A percentile compares a stretch with the other conserved stretches of the same genome.
phyloP scores from a whole-genome alignment of 1,140 invertebrate species.

The Lepidurus packardi region DNA sequence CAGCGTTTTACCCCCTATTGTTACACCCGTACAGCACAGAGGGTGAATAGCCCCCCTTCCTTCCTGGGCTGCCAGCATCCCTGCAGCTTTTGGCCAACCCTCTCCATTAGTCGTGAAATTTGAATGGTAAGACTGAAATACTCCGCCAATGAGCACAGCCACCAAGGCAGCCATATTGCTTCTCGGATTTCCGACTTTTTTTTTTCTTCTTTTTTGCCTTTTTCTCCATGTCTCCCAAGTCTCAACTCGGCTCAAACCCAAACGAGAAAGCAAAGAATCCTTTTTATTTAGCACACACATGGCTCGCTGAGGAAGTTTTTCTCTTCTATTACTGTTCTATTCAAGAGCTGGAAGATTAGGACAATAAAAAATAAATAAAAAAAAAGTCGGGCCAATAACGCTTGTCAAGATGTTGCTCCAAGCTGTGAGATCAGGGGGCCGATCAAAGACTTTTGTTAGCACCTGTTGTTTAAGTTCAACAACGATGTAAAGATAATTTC shows the following conservation, averaged over 20 bases:
- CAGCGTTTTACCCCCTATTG: conserved; percentile 1
- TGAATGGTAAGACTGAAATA: conserved; percentile 4
- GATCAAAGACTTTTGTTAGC: too few relatives aligned
- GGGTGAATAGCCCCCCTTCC: background rate
- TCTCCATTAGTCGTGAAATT: background rate
- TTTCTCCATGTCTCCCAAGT: background rate
- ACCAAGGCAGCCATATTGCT: background rate
- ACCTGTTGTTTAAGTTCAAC: too few relatives aligned
- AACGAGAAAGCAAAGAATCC: background rate
- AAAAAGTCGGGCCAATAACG: too few relatives aligned
- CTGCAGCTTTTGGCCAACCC: background rate
- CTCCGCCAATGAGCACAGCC: conserved; percentile 3
- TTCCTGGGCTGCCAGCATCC: background rate
- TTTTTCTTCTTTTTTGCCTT: too few relatives aligned
- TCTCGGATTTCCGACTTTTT: background rate
- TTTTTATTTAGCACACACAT: background rate
- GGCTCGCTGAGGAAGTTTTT: too few relatives aligned
- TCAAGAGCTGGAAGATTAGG: too few relatives aligned
- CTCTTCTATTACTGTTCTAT: too few relatives aligned
- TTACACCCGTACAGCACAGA: background rate
- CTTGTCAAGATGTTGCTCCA: too few relatives aligned
- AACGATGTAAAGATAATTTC: too few relatives aligned
- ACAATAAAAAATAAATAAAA: too few relatives aligned
- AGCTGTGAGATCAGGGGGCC: too few relatives aligned
- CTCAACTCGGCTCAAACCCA: background rate